phyloP scores from a whole-genome alignment of 2,888 invertebrate species.

The Diaphora mendica region DNA sequence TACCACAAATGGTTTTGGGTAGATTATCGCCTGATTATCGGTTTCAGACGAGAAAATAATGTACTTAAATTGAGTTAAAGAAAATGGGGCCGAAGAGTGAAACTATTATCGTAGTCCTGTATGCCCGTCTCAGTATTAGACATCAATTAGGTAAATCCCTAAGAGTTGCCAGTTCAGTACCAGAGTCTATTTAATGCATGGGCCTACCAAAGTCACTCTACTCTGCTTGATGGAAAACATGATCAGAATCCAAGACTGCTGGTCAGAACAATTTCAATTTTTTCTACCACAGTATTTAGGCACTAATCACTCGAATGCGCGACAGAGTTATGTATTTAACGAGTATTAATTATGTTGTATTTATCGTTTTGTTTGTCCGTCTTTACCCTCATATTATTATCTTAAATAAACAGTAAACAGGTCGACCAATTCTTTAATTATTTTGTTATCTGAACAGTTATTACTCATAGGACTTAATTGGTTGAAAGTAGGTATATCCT shows the following conservation, averaged over 20 bases:
- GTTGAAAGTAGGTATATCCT: constrained; percentile 25
- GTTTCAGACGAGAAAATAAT: background rate
- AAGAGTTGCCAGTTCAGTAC: too few species aligned
- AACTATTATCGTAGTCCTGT: background rate
- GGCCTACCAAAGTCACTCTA: too few species aligned
- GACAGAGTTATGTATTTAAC: constrained; percentile 22
- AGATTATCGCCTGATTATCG: background rate
- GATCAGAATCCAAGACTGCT: too few species aligned
- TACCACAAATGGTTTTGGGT: background rate
- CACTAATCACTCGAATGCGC: background rate
- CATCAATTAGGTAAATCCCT: too few species aligned
- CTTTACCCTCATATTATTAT: constrained; percentile 7
- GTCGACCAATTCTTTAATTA: constrained; percentile 20
- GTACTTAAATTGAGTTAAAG: background rate
- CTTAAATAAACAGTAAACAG: constrained; percentile 28
- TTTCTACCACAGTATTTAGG: background rate
- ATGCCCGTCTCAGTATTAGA: too few species aligned
- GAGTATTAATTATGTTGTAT: constrained; percentile 15
- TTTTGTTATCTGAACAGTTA: constrained; percentile 24
- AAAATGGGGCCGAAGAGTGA: background rate
- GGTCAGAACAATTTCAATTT: too few species aligned
- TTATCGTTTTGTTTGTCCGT: constrained; percentile 35
- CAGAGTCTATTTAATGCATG: background rate
- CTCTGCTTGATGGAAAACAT: too few species aligned
- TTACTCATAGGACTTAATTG: constrained; percentile 43